Evolutionary conservation across 2,888 invertebrate species (phyloP), one percentile per base, ranked within the genome.

Genomic region (Chalcosyrphus nemorum): DNA sequence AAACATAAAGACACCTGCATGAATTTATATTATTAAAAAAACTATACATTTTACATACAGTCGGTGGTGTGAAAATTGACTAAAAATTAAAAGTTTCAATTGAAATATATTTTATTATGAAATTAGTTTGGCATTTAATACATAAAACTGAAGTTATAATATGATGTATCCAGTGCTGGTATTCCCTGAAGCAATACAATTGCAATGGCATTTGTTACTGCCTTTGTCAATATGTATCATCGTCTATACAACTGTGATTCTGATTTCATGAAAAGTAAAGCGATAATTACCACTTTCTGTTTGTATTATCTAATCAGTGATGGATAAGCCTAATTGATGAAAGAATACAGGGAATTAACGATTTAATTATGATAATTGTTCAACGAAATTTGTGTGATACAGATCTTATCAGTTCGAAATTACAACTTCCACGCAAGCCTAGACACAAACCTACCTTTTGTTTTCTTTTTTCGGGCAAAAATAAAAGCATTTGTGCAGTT

Each of bases 301-400:
- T 5, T 27, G 15, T 47, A 56, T 35, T 76, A 76, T 76, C 76
- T 76, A 66, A 75, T 74, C 74, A 11, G 3, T 2, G 13, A 7
- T 52, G 56, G 74, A 74, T 74, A 63, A 72, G 24, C 66, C 27
- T 76, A 76, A 76, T 68, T 76, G 66, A 41, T 59, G 52, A 68
- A 59, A 15, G 13, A 57, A 56, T 32, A 57, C 57, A 56, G 27
- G 4, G 54, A 74, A 74, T 74, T 45, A 74, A 63, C 57, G 57
- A 59, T 59, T 68, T 52, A 76, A 68, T 75, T 63, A 74, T 54
- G 63, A 52, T 52, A 54, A 63, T 72, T 72, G 61, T 72, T 41
- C 24, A 47, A 13, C 15, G 11, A 32, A 45, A 35, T 45, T 15
- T 29, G 7, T 35, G 6, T 65, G 56, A 35, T 63, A 35, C 7